Conservation (phyloP, 2,888 invertebrate genomes). For the Protodeltote pygarga region DNA sequence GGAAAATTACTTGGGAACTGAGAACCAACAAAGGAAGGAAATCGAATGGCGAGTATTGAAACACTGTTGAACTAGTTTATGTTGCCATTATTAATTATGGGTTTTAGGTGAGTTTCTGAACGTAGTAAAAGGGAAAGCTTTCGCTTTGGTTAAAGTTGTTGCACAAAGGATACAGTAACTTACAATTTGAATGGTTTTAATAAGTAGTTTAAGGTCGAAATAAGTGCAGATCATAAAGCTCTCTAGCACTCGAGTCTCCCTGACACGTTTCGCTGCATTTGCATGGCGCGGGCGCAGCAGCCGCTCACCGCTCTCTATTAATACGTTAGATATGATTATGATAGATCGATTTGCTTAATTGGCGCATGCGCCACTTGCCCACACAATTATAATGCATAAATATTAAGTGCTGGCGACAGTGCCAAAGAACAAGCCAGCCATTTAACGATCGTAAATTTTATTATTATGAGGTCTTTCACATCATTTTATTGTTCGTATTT, state of each 20-base stretch:
- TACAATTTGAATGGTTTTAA: conserved; percentile 29
- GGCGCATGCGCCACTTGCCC: conserved; percentile 58
- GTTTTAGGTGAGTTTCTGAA: conserved; percentile 25
- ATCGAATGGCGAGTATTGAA: conserved; percentile 24
- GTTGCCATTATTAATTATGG: conserved; percentile 39
- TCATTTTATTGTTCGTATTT: conserved; percentile 43
- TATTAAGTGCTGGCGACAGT: conserved; percentile 45
- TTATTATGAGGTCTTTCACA: conserved; percentile 56
- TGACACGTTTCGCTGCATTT: conserved; percentile 66
- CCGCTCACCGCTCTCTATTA: conserved; percentile 59
- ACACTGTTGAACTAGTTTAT: conserved; percentile 33
- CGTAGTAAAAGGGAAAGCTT: conserved; percentile 39
- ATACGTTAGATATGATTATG: conserved; percentile 61
- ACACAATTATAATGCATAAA: conserved; percentile 51
- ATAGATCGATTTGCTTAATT: conserved; percentile 68
- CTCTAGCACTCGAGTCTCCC: conserved; percentile 53
- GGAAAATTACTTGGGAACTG: conserved; percentile 26
- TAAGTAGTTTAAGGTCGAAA: conserved; percentile 34
- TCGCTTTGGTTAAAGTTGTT: conserved; percentile 19
- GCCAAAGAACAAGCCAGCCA: conserved; percentile 52
- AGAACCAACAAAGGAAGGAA: conserved; percentile 36
- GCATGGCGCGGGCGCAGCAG: conserved; percentile 56
- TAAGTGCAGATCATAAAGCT: conserved; percentile 31
- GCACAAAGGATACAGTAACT: conserved; percentile 15
- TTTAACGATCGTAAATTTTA: conserved; percentile 51